Evolutionary conservation across 2,113 vertebrate genomes (phyloP).

Genomic region (Xiphorhynchus elegans): DNA sequence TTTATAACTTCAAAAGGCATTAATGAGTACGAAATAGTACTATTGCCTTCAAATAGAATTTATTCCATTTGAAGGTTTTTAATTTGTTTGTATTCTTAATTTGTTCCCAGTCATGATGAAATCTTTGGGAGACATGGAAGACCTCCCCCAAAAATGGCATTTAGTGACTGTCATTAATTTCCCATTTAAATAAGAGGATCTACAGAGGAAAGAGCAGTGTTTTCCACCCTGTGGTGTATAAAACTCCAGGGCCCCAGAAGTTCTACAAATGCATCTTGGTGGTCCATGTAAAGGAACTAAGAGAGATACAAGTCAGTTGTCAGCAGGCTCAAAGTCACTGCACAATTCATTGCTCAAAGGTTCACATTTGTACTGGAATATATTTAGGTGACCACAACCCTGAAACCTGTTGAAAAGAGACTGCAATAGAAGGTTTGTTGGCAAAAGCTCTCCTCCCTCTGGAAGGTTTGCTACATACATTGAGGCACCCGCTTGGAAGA

Average conservation of each 20-base stretch:
- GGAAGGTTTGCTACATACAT: constrained; percentile 59
- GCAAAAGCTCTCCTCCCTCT: constrained; percentile 48
- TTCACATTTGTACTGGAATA: not conserved
- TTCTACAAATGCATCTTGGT: not conserved
- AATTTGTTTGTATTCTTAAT: not conserved
- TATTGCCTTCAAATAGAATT: not conserved
- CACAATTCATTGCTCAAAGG: not conserved
- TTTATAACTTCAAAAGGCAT: not conserved
- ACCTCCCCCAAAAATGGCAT: not conserved
- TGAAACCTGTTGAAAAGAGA: not conserved
- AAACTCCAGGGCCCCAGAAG: not conserved
- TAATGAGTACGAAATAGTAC: not conserved
- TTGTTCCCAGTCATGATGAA: not conserved
- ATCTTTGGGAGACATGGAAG: not conserved
- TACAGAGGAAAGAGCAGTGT: not conserved
- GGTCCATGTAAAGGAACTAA: not conserved
- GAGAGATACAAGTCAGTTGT: not conserved
- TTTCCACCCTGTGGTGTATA: not conserved
- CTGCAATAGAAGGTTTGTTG: constrained; percentile 17
- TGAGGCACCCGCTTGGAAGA: constrained; percentile 29
- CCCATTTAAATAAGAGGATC: not conserved
- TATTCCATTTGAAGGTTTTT: not conserved
- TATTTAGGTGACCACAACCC: not conserved
- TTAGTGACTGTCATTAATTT: not conserved
- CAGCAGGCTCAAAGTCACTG: not conserved